Base-by-base conservation (phyloP, 2,888 invertebrate species). In the Pharmacophagus antenor region DNA sequence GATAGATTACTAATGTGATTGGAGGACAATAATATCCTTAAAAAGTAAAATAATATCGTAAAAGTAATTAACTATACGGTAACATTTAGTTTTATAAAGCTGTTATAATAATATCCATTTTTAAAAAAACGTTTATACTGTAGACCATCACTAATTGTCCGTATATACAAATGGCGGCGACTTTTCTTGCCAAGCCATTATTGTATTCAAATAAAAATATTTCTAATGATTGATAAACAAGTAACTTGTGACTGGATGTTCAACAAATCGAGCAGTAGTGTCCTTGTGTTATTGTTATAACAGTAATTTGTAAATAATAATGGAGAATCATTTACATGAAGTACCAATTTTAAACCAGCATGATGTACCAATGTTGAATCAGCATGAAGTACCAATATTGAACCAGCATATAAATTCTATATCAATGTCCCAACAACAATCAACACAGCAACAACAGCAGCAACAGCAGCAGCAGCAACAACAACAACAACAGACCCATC, bases 311-410 rank as follows among this genome's bases (percentile, higher is more conserved):
- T 20, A 5, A 3, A 25, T 41, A 42, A 42, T 23, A 50, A 57
- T 46, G 49, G 62, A 56, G 23, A 53, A 44, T 52, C 52, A 46
- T 51, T n/a, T 48, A 41, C 62, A 65, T 25, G 59, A 62, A 31
- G 64, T 62, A 22, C 65, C 56, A 59, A 64, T 63, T 22, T 41
- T 65, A 27, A 62, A 54, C 44, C 58, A 44, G 21, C 60, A 73
- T 72, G 81, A 31, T 3, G 64, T 62, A 27, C 65, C 56, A 57
- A 64, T 63, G 18, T 41, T 65, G 22, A 62, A 54, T 48, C 58
- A 44, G 21, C 60, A 73, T 72, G 81, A 80, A 54, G 60, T 62
- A 27, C 64, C 50, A 27, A 60, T 62, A 12, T 23, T 64, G 27
- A 64, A 56, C 46, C 51, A 21, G 4, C 56, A 73, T 72, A 48